Conservation (phyloP, 2,888 invertebrate species). For the Cerastoderma edule region DNA sequence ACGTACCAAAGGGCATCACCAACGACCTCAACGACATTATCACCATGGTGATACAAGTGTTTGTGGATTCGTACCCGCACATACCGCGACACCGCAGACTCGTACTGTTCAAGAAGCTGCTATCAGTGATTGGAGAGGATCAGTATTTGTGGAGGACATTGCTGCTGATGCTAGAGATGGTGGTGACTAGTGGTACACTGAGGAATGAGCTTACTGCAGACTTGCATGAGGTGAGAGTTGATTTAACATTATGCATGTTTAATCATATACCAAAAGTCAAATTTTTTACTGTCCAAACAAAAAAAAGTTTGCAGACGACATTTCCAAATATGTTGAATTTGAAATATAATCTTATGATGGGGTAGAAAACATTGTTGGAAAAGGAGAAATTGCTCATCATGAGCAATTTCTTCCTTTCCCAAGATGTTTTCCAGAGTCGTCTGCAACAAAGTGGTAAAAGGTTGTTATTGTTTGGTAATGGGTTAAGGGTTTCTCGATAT, state of each 20-base stretch:
- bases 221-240: conserved; percentile 47
- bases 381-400: too few relatives aligned
- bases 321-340: too few relatives aligned
- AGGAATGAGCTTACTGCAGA: conserved; percentile 80
- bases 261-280: too few relatives aligned
- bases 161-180: conserved; percentile 84
- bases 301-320: too few relatives aligned
- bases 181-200: conserved; percentile 75
- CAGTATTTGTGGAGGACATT: conserved; percentile 84
- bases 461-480: too few relatives aligned
- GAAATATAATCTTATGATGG: too few relatives aligned
- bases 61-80: conserved; percentile 95
- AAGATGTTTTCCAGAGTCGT: too few relatives aligned
- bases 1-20: conserved; percentile 57
- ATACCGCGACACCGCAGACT: conserved; percentile 96
- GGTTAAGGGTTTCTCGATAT: too few relatives aligned
- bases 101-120: conserved; percentile 89
- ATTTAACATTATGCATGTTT: neutral
- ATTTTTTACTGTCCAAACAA: too few relatives aligned
- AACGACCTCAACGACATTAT: conserved; percentile 71
- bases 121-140: conserved; percentile 88
- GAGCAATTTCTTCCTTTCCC: too few relatives aligned
- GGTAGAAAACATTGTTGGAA: too few relatives aligned
- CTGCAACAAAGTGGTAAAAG: too few relatives aligned
- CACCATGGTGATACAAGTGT: conserved; percentile 88